Evolutionary conservation across 2,113 vertebrate genomes (phyloP).

Genomic region (Mobula hypostoma): DNA sequence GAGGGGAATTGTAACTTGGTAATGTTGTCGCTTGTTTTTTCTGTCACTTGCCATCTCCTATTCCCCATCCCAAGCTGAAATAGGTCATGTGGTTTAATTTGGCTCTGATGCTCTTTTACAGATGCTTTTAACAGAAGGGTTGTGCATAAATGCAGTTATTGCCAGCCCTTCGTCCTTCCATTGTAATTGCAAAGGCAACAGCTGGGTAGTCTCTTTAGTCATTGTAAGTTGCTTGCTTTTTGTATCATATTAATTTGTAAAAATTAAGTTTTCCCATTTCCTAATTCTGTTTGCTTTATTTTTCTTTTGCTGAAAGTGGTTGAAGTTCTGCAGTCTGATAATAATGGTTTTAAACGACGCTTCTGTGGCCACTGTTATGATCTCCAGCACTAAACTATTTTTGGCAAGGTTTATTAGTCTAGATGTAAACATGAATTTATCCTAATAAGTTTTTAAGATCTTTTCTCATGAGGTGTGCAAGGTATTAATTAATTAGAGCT

Average conservation of each 20-base stretch:
- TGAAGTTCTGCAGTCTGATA: neutral
- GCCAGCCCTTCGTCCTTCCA: neutral
- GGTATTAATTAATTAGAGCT: neutral
- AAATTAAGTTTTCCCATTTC: neutral
- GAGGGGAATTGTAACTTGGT: neutral
- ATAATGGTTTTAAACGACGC: neutral
- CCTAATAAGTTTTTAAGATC: neutral
- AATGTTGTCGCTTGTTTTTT: neutral
- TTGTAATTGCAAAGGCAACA: neutral
- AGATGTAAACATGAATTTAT: neutral
- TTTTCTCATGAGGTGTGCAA: neutral
- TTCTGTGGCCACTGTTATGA: neutral
- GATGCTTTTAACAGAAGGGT: neutral
- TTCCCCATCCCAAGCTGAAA: neutral
- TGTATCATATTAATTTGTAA: neutral
- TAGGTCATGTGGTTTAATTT: neutral
- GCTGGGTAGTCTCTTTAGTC: neutral
- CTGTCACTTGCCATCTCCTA: neutral
- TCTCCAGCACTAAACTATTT: neutral
- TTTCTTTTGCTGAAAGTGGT: neutral
- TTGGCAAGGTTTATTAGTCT: conserved; percentile 10
- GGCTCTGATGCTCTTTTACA: neutral
- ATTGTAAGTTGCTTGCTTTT: neutral
- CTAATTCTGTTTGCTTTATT: neutral
- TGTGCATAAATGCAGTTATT: neutral